These are phyloP conservation scores for Pempheris klunzingeri DNA, from an alignment of 2,797 vertebrate species.

Conservation along the genomic window DNA sequence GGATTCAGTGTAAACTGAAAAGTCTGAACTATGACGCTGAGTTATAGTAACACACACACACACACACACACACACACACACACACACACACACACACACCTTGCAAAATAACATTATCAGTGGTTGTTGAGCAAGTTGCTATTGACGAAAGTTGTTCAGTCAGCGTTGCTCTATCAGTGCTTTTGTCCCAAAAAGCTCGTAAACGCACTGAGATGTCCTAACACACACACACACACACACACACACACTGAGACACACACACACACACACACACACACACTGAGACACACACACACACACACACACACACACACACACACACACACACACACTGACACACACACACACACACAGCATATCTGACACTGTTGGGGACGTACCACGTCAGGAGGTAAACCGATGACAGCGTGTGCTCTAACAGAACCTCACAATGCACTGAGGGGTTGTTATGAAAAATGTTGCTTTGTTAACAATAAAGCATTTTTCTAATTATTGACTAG, in stretches of 20 bases:
- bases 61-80: background rate
- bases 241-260: background rate
- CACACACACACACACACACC: background rate
- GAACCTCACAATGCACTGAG: no score
- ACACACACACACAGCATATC: background rate
- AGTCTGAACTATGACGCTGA: background rate
- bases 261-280: background rate
- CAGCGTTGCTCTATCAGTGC: conserved; percentile 41
- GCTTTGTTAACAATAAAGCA: no score
- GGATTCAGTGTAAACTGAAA: background rate
- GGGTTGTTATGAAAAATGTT: no score
- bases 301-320: background rate
- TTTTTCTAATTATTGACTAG: no score
- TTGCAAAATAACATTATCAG: conserved; percentile 32
- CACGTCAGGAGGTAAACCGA: no score
- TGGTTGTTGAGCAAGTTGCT: conserved; percentile 29
- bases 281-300: background rate
- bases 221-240: background rate
- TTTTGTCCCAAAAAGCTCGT: conserved; percentile 25
- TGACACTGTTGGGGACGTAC: no score
- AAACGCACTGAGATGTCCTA: background rate
- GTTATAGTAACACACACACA: no score
- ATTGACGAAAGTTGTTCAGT: conserved; percentile 22
- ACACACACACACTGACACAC: background rate
- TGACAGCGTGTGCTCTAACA: no score